Evolutionary conservation across 2,113 vertebrate genomes (phyloP), one percentile per base, ranked within the genome.

Genomic region (Talpa occidentalis): DNA sequence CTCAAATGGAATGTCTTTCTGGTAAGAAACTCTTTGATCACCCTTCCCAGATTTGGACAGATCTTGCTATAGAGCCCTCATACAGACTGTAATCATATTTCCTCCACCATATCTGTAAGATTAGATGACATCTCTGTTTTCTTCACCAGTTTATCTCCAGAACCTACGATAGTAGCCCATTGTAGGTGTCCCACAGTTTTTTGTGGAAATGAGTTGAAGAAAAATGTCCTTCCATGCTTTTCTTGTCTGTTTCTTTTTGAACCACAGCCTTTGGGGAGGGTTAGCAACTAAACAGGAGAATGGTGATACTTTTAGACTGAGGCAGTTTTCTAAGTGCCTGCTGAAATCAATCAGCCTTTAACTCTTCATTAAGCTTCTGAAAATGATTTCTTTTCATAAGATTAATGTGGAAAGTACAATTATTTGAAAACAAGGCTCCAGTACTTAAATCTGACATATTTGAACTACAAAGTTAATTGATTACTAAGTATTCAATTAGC

Each of bases 391-490:
- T 92, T 84, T 62, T 94, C 73, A 14, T 11, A 80, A 85, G 72
- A 87, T 81, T 81, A 81, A 80, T 28, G 54, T 60, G 35, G 28
- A 87, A 94, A 77, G 32, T 62, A 54, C 19, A 93, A 88, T 93
- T 87, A 83, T 74, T 80, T 67, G 80, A 66, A 92, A 92, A 92
- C 54, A 92, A 83, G n/a, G 49, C 35, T 30, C 42, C 12, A 64
- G 52, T 74, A 56, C 70, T 92, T 74, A 92, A 87, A 90, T 67
- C 22, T 79, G 77, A 83, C 78, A 93, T 82, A 92, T 83, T 93
- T 90, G 92, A 40, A 66, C 35, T 49, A 91, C 24, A 37, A 82
- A 84, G 86, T 85, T 92, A 86, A 89, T 0, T 77, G 40, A 97
- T 90, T 80, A 67, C 35, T 67, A 89, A 81, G n/a, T 76, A 85